Base-by-base conservation (phyloP, 2,113 vertebrate genomes). In the Arvicanthis niloticus region DNA sequence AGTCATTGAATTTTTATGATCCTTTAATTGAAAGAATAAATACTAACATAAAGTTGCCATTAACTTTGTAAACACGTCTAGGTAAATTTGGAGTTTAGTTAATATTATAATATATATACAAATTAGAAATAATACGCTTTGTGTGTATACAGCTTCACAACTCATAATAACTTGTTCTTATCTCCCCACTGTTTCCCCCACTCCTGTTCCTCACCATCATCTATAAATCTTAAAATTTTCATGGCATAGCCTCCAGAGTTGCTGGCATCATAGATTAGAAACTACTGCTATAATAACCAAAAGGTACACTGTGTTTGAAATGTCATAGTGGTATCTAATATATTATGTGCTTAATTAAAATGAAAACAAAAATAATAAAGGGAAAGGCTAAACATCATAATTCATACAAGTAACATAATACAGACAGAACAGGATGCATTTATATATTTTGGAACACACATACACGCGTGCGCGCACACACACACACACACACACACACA, bases 31-130 rank as follows among this genome's bases (percentile, higher is more conserved):
- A 82, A 22, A 91, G 80, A 92, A 88, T 91, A 92, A 91, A 81
- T 81, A 82, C 53, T 78, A 80, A 92, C 24, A 21, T 53, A 94
- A 93, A 84, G 3, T 31, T 93, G 53, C 29, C 24, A 81, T 94
- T 9, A 91, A 93, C 67, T 68, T 91, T 24, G 16, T 91, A 93
- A 73, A 67, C 2, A 85, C 40, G 91, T 90, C 70, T 65, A 91
- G 84, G 26, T 95, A 29, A 91, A 80, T 82, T 92, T 88, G 6
- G 68, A 77, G 89, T 96, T 91, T 87, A 84, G 29, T 76, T 96
- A 92, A 84, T 3, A 78, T 21, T 29, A 5, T 10, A 91, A 21
- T 37, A 60, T n/a, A 56, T 77, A 56, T 22, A 82, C 48, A 67
- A 56, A 78, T 68, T 85, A 34, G 81, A 95, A 95, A 90, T 88